phyloP scores from a whole-genome alignment of 2,888 invertebrate species.

The Nomada ruficornis region DNA sequence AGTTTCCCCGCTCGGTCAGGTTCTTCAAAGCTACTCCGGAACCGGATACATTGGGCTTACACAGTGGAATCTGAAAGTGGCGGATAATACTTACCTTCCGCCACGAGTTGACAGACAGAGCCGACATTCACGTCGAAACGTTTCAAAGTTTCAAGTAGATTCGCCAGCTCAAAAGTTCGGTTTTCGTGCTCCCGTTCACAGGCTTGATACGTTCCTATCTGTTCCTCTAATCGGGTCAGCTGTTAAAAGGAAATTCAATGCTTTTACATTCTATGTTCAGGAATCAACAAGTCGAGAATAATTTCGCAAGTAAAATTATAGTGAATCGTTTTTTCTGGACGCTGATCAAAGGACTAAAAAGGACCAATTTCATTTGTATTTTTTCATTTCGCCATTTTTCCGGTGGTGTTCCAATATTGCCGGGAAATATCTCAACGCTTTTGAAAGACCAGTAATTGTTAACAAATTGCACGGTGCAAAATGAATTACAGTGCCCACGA shows the following conservation, averaged over 20 bases:
- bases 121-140: constrained; percentile 69
- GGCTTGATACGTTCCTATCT: constrained; percentile 30
- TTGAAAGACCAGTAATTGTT: background rate
- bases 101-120: constrained; percentile 67
- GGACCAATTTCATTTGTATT: background rate
- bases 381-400: background rate
- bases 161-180: constrained; percentile 70
- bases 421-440: background rate
- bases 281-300: too few relatives aligned
- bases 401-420: background rate
- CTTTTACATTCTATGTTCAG: too few relatives aligned
- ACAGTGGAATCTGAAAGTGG: constrained; percentile 27
- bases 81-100: constrained; percentile 67
- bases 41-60: constrained; percentile 27
- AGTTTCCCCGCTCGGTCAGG: constrained; percentile 61
- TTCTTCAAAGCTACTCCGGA: constrained; percentile 69
- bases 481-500: background rate
- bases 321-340: too few relatives aligned
- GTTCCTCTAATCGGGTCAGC: constrained; percentile 53
- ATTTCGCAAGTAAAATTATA: too few relatives aligned
- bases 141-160: constrained; percentile 73
- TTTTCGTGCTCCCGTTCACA: constrained; percentile 24
- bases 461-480: background rate
- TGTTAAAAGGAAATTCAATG: constrained; percentile 28
- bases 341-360: background rate